Evolutionary conservation across 2,113 vertebrate species (phyloP), one percentile per base, ranked within the genome.

Genomic region (Planiliza haematocheilus): DNA sequence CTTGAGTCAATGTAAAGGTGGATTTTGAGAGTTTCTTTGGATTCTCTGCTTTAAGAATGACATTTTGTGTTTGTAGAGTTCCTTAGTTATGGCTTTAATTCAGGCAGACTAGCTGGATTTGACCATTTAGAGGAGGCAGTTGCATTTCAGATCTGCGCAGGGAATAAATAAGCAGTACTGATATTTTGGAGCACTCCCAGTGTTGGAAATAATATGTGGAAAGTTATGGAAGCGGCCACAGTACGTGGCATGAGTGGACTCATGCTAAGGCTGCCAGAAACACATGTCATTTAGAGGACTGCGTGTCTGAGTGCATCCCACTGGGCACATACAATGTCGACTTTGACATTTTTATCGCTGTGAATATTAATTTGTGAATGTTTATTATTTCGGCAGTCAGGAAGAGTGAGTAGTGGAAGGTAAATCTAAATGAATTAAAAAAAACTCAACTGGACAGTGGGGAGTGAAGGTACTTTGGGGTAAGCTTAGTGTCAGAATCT

Each of bases 381-480:
- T 66, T 65, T 46, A 10, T 4, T 52, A 67, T 24, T 43, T 30
- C 50, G 64, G 63, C n/a, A 53, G 8, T 10, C 36, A 43, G 16
- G 1, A 49, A 39, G 50, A 36, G 24, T 51, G 41, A 21, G 14
- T 4, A 5, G n/a, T 4, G 4, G 12, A 18, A 16, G 21, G 38
- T 59, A n/a, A 34, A 68, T 46, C 12, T 66, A 7, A 45, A 49
- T 61, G 18, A 52, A 55, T 45, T 46, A 58, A 24, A 16, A 30
- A 66, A 70, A 56, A 30, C 2, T 30, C 24, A 2, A 30, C 24
- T 5, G 24, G 24, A 30, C 24, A 30, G 3, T 30, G 24, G 24
- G 24, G 24, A 30, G 24, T 30, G 5, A 30, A 30, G 24, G 24
- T 30, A 30, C 5, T 2, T 30, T 3, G 24, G 24, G 24, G 5